Conservation (phyloP, 2,888 invertebrate species). For the Noctua pronuba region DNA sequence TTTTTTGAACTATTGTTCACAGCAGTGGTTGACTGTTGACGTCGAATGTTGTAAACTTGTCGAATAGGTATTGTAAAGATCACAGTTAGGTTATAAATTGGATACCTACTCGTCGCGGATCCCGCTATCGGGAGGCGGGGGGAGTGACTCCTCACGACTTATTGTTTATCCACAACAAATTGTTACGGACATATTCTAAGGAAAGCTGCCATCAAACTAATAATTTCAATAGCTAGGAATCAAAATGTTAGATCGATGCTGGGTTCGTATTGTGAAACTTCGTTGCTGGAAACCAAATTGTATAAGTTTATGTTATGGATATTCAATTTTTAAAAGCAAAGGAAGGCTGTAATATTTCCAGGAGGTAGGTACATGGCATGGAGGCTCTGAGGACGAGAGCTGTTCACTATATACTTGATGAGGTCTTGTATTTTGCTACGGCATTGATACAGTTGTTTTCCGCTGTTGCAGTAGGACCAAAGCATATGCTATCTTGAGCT, state of each 20-base stretch:
- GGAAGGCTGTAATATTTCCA: not conserved
- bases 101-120: slow-evolving; percentile 77
- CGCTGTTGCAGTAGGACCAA: not conserved
- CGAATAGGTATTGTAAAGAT: slow-evolving; percentile 71
- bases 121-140: slow-evolving; percentile 82
- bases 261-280: slow-evolving; percentile 12
- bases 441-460: not conserved
- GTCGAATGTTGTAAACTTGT: slow-evolving; percentile 47
- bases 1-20: not conserved
- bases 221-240: slow-evolving; percentile 65
- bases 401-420: not conserved
- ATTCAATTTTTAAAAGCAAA: not conserved
- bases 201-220: slow-evolving; percentile 77
- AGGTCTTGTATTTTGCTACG: not conserved
- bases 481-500: not conserved
- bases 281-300: slow-evolving; percentile 4
- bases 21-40: slow-evolving; percentile 3
- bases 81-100: slow-evolving; percentile 86
- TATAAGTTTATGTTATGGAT: not conserved
- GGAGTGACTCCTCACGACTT: slow-evolving; percentile 86
- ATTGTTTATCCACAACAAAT: slow-evolving; percentile 88
- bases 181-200: slow-evolving; percentile 81
- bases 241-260: slow-evolving; percentile 50
- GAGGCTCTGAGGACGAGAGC: not conserved
- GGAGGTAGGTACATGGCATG: too few species aligned